Evolutionary conservation across 2,888 invertebrate species (phyloP), one percentile per base, ranked within the genome.

Genomic region (Epirrhoe tristata): DNA sequence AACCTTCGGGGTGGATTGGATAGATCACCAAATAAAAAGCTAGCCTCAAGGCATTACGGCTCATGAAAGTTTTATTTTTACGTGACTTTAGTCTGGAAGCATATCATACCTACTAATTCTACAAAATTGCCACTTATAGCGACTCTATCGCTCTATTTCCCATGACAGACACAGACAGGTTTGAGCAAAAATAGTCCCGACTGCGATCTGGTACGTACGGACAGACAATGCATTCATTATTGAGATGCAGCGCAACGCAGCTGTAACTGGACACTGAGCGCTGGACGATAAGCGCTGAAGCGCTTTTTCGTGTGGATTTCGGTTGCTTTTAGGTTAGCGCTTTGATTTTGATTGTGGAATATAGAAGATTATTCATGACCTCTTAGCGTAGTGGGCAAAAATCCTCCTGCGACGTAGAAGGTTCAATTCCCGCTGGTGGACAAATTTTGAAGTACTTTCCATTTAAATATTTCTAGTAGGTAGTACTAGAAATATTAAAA

Each of bases 151-250:
- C 60, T 68, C 71, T 74, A 73, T 78, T 78, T 80, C 74, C 79
- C 76, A 71, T 92, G 90, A 92, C 86, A 81, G 89, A 91, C 89
- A 81, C 82, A 77, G 89, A 88, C 92, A 92, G 93, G 92, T 91
- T 90, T 83, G 85, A 84, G 88, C 88, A 90, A 90, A 93, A 93
- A 92, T 92, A 93, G 91, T 90, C 85, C 77, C 79, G 82, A 79
- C 81, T 80, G 84, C 83, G 84, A 88, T 86, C 86, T 77, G 83
- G 76, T 80, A 83, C 82, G 80, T 77, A 85, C 84, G 79, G 82
- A 83, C 83, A 88, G 91, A 93, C 93, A 92, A 92, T 91, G 88
- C 91, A 87, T 91, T 91, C 91, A 90, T 91, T 91, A 92, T 89
- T 88, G 87, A 84, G 86, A 86, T 80, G 84, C 84, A 77, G 78